These are phyloP conservation scores for Dasyprocta punctata DNA, from an alignment of 2,113 vertebrate genomes.

Conservation along the genomic window DNA sequence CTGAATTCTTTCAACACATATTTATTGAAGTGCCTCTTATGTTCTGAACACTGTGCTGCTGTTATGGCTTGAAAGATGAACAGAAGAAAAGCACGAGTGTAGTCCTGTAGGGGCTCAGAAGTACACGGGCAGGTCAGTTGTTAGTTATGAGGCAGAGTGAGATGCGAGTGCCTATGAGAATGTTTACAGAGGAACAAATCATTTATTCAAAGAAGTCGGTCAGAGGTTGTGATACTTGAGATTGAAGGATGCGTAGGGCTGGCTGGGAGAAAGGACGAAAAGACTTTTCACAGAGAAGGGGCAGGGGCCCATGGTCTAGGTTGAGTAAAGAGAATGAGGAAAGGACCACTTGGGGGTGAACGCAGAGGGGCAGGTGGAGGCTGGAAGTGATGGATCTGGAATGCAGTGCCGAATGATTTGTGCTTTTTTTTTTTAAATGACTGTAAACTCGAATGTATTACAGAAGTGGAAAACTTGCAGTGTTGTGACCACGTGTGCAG, in stretches of 20 bases:
- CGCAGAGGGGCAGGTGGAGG: not conserved
- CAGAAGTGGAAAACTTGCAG: not conserved
- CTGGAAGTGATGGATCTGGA: not conserved
- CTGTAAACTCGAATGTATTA: not conserved
- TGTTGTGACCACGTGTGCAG: not conserved
- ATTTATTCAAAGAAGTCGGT: not conserved
- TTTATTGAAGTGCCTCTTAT: slow-evolving; percentile 19
- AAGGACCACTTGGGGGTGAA: not conserved
- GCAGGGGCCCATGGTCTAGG: rapidly evolving
- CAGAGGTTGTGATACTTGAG: not conserved
- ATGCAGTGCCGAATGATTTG: not conserved
- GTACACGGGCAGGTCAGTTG: not conserved
- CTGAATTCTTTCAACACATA: not conserved
- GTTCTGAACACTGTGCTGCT: not conserved
- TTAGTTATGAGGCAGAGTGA: not conserved
- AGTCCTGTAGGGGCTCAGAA: not conserved
- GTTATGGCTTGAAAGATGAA: not conserved
- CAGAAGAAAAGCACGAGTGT: not conserved
- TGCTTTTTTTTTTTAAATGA: not conserved
- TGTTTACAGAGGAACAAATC: not conserved
- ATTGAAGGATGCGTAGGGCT: not conserved
- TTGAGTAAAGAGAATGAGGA: not conserved
- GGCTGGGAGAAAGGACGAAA: not conserved
- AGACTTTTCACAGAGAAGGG: not conserved
- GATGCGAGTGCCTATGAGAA: not conserved